Evolutionary conservation across 2,888 invertebrate genomes (phyloP), one percentile per base, ranked within the genome.

Genomic region (Drosophila neonasuta): DNA sequence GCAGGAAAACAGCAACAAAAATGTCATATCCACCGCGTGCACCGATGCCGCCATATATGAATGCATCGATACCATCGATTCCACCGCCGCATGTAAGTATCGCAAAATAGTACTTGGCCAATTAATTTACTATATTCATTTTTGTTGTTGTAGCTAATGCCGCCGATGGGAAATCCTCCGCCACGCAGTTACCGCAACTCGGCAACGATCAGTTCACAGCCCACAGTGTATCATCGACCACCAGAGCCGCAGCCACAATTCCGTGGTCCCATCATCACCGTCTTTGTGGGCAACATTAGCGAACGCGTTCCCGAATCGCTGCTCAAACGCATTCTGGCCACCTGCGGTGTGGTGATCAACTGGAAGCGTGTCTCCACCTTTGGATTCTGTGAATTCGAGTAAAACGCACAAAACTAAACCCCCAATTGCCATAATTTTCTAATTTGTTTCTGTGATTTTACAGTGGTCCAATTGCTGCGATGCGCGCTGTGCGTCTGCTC

Each of bases 331-430:
- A 95, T 99, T 88, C 92, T 99, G 56, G 94, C 95, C 88, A 95
- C 97, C 58, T 99, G 99, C 92, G 99, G 99, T 3, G 95, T 95
- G 69, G 97, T 99, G 52, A 93, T 97, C 11, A 96, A 96, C 83
- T 99, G 99, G 99, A 99, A 99, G 91, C 93, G 99, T 67, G 98
- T 99, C 15, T 97, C 97, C 90, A 97, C 97, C 1, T 99, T 99
- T 91, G 99, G 99, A 9, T 99, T 99, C 92, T 98, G 99, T 92
- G 99, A 99, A 92, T 97, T 97, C 91, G 97, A 96, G 76, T 92
- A 91, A 84, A 89, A 20, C 24, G 24, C 24, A 24, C 24, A 24
- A 24, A 24, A 24, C 24, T 24, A 24, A 24, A 24, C 6, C 24
- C 6, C 24, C 24, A 15, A 9, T 15, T 15, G 1, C 15, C 36